phyloP scores from a whole-genome alignment of 1,140 invertebrate genomes.

The Helicorthomorpha holstii region DNA sequence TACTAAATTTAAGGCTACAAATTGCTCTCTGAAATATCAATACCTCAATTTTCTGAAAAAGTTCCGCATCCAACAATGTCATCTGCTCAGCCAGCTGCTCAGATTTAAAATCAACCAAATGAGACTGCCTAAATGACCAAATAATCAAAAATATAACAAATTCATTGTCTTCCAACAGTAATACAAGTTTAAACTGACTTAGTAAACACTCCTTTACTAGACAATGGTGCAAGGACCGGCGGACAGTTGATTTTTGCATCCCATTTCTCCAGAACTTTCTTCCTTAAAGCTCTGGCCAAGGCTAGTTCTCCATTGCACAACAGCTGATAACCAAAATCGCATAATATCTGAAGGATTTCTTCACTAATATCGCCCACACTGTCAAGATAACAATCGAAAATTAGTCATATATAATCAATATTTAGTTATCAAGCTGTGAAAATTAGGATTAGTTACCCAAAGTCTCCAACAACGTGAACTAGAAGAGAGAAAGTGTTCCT shows the following conservation, averaged over 20 bases:
- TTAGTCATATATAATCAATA: too few species aligned
- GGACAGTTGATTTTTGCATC: constrained; percentile 40
- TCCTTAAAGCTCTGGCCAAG: constrained; percentile 70
- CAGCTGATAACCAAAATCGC: constrained; percentile 82
- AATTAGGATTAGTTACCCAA: constrained; percentile 57
- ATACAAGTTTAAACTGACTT: constrained; percentile 6
- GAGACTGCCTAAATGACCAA: constrained; percentile 34
- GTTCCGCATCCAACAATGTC: constrained; percentile 85
- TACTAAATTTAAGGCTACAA: too few species aligned
- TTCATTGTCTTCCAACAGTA: neutral
- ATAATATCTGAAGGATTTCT: constrained; percentile 29
- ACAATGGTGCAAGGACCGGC: constrained; percentile 24
- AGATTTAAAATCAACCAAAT: constrained; percentile 81
- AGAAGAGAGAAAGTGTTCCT: constrained; percentile 73
- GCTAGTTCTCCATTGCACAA: constrained; percentile 65
- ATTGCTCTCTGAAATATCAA: too few species aligned
- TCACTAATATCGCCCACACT: constrained; percentile 68
- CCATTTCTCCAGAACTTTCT: constrained; percentile 80
- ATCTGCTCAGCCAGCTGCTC: constrained; percentile 90
- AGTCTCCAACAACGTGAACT: constrained; percentile 77
- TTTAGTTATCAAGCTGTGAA: too few species aligned
- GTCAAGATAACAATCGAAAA: constrained; percentile 13
- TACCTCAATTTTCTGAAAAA: constrained; percentile 93
- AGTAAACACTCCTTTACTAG: constrained; percentile 15
- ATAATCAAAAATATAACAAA: too few species aligned